A percentile compares a stretch with the other conserved stretches of the same genome.
These are phyloP conservation scores for Aptenodytes patagonicus DNA, from an alignment of 2,113 vertebrate genomes.

Conservation along the genomic window DNA sequence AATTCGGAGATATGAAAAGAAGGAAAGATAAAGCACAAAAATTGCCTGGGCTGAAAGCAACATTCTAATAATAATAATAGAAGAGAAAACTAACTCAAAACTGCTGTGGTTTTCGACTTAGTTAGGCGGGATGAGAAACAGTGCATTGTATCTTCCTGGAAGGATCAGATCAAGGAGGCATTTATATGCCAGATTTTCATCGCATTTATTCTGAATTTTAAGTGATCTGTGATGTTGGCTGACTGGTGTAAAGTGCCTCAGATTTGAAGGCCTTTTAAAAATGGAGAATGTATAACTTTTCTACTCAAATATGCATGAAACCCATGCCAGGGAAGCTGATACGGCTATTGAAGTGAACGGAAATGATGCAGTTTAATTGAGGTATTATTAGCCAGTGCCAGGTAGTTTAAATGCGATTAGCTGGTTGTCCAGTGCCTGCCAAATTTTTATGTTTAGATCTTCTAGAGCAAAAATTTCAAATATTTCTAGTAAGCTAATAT, in stretches of 20 bases:
- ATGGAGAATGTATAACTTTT: background rate
- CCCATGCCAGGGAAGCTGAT: background rate
- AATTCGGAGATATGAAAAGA: background rate
- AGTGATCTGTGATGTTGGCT: background rate
- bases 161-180: background rate
- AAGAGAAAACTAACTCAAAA: background rate
- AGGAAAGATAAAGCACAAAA: background rate
- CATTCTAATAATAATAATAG: background rate
- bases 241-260: background rate
- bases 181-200: background rate
- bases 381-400: background rate
- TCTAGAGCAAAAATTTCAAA: background rate
- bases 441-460: background rate
- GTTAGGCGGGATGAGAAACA: background rate
- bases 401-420: slow-evolving; percentile 4
- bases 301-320: background rate
- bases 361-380: background rate
- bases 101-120: background rate
- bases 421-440: background rate
- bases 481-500: slow-evolving; percentile 6
- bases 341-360: background rate
- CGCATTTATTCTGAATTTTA: background rate
- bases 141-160: background rate
- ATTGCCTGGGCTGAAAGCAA: background rate
- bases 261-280: slow-evolving; percentile 16